Conservation (phyloP, 2,888 invertebrate genomes). For the Mechanitis messenoides region DNA sequence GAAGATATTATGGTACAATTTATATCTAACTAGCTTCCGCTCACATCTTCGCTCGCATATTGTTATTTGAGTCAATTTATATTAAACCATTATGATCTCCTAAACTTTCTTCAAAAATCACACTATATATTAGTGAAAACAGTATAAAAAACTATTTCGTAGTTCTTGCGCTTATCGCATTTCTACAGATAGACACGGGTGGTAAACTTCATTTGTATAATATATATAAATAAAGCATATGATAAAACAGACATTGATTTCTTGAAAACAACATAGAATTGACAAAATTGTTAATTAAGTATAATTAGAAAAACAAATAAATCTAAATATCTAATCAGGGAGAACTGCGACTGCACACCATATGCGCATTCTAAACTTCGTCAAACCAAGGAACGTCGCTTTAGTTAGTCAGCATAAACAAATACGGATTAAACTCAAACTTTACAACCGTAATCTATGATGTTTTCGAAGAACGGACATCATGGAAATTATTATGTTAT, state of each 20-base stretch:
- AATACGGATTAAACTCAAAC: not conserved
- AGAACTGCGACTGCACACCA: not conserved
- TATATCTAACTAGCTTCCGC: no score
- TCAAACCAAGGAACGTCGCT: not conserved
- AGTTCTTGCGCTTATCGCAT: no score
- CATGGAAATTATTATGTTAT: conserved; percentile 35
- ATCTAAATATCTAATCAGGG: not conserved
- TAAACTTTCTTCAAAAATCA: no score
- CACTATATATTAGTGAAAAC: no score
- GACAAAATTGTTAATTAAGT: not conserved
- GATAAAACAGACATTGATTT: no score
- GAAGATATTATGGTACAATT: not conserved
- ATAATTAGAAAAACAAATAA: not conserved
- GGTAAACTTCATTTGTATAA: no score
- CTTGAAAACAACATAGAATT: not conserved
- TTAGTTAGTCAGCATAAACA: not conserved
- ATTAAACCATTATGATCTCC: no score
- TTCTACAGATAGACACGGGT: no score
- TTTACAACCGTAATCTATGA: conserved; percentile 1
- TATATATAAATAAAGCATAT: no score
- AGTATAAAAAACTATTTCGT: no score
- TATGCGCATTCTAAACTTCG: not conserved
- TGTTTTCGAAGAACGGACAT: conserved; percentile 7
- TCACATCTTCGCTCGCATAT: no score
- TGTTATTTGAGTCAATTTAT: no score